Base-by-base conservation (phyloP, 2,888 invertebrate species). In the Megamerina dolium region DNA sequence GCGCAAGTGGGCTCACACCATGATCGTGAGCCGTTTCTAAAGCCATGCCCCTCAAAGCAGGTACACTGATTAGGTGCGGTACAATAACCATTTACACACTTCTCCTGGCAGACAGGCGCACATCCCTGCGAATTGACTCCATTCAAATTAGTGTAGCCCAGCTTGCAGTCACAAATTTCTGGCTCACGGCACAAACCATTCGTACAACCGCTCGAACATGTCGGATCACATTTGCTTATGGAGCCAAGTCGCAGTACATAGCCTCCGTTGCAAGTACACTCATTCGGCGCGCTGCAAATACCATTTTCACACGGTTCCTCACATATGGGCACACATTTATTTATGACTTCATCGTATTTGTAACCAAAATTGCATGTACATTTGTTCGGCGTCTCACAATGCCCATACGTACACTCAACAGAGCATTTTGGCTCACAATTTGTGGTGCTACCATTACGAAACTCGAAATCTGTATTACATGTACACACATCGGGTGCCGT, bases 281-380 rank as follows among this genome's bases (percentile, higher is more conserved):
- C 64, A 39, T 73, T 69, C 2, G 75, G 74, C 2, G 58, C 72
- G 10, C 64, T 58, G 47, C 77, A 77, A 0, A 53, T 41, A 3
- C 64, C 66, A 46, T 68, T 59, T 30, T 53, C 47, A 45, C 68
- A 63, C n/a, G 45, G 20, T 5, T 59, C 59, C 29, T 59, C 57
- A 45, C 69, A 68, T 1, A 56, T 17, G 2, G 68, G 66, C 29
- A 58, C 46, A 41, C 70, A 70, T 13, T 52, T 51, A 3, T 45
- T 51, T 1, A 59, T 37, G 3, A 42, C 54, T 21, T 56, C 57
- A 26, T 55, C 52, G 13, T 55, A 53, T n/a, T 46, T 37, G 26
- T 63, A 69, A 31, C 80, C 81, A 3, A 67, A 54, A 13, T 73
- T 64, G 55, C 83, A 83, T 9, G 65, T 68, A 58, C 83, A 83